phyloP scores from a whole-genome alignment of 2,113 vertebrate genomes.

The Egretta garzetta region DNA sequence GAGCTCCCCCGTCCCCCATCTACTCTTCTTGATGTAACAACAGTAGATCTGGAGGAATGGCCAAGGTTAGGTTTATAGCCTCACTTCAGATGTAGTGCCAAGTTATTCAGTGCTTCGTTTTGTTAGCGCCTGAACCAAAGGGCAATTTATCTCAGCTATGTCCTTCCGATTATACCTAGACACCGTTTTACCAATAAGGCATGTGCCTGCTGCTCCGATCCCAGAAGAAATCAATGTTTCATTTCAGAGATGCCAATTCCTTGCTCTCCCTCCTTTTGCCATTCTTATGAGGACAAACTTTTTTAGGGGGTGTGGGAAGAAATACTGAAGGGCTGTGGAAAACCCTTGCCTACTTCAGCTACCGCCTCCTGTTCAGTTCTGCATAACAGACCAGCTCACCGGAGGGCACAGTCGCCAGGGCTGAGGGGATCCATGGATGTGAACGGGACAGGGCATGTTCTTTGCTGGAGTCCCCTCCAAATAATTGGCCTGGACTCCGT shows the following conservation, averaged over 20 bases:
- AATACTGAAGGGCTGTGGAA: not conserved
- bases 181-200: constrained; percentile 35
- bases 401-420: not conserved
- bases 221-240: constrained; percentile 48
- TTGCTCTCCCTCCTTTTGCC: not conserved
- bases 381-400: not conserved
- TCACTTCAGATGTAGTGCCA: constrained; percentile 52
- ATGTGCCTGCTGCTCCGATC: not conserved
- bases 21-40: constrained; percentile 53
- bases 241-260: constrained; percentile 9
- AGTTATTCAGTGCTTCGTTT: constrained; percentile 53
- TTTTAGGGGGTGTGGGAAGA: not conserved
- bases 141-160: constrained; percentile 55
- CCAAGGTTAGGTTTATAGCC: constrained; percentile 64
- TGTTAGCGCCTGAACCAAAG: constrained; percentile 64
- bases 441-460: not conserved
- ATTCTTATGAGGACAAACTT: not conserved
- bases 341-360: not conserved
- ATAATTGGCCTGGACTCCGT: not conserved
- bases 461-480: not conserved
- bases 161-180: constrained; percentile 55
- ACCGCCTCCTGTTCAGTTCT: not conserved
- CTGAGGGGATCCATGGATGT: not conserved
- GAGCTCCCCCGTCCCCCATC: constrained; percentile 40
- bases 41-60: constrained; percentile 64